Conservation (phyloP, 2,888 invertebrate genomes). For the Odontomyia ornata region DNA sequence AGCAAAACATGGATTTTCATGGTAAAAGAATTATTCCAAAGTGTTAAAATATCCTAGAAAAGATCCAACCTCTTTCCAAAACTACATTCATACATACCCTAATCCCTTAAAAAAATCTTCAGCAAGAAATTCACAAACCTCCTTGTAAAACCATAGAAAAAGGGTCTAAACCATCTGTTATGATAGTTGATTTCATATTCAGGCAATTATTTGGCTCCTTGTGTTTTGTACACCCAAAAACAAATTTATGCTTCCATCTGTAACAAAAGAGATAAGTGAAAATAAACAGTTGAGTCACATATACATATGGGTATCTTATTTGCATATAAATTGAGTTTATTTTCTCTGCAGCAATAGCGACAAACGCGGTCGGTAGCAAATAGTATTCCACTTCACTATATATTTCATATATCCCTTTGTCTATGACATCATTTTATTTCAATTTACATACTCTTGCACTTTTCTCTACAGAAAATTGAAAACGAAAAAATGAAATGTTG, state of each 20-base stretch:
- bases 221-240: neutral
- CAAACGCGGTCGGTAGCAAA: too few species aligned
- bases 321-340: conserved; percentile 35
- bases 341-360: neutral
- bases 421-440: neutral
- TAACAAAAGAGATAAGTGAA: neutral
- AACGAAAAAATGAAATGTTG: neutral
- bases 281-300: neutral
- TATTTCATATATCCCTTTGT: neutral
- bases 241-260: conserved; percentile 14
- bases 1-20: too few species aligned
- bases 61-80: too few species aligned
- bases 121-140: too few species aligned
- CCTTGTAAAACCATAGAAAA: too few species aligned
- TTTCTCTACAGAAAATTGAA: neutral
- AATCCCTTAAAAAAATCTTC: too few species aligned
- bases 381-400: too few species aligned
- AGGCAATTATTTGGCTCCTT: neutral
- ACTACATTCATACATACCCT: too few species aligned
- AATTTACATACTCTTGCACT: neutral
- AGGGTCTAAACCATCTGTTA: too few species aligned
- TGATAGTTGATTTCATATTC: too few species aligned
- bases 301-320: conserved; percentile 22
- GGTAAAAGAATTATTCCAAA: too few species aligned
- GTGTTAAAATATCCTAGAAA: too few species aligned